phyloP scores from a whole-genome alignment of 2,888 invertebrate species.

The Hanleya hanleyi region DNA sequence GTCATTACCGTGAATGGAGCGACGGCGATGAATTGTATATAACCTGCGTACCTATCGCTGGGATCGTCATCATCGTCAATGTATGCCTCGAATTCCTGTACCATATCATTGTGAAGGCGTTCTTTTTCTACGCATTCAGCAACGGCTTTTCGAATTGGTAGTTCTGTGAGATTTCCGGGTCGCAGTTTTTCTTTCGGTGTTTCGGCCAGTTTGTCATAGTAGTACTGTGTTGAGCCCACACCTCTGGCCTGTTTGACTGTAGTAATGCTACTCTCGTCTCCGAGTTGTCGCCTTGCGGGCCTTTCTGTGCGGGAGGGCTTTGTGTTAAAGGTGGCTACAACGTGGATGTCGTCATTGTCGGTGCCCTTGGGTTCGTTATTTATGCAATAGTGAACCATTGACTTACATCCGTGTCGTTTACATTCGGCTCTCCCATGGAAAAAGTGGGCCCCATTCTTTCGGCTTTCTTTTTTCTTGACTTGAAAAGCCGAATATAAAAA shows the following conservation, averaged over 20 bases:
- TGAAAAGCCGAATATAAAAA: too few species aligned
- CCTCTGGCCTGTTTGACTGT: neutral
- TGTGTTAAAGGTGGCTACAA: neutral
- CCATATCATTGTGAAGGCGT: neutral
- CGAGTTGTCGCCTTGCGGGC: neutral
- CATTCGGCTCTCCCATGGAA: neutral
- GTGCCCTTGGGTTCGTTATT: neutral
- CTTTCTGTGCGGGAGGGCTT: neutral
- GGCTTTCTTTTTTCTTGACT: neutral
- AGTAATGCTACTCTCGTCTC: neutral
- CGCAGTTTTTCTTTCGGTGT: neutral
- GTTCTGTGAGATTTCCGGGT: slow-evolving; percentile 2
- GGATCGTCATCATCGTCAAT: slow-evolving; percentile 9
- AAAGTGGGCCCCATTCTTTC: neutral
- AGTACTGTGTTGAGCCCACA: neutral
- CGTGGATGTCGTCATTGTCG: neutral
- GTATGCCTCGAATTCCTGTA: slow-evolving; percentile 9
- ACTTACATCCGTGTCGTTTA: neutral
- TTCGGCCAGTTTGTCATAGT: slow-evolving; percentile 8
- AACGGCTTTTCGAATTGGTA: slow-evolving; percentile 14
- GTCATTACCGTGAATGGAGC: neutral
- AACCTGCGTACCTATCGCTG: slow-evolving; percentile 4
- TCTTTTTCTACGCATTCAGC: slow-evolving; percentile 1
- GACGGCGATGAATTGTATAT: slow-evolving; percentile 12
- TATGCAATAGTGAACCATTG: neutral